Conservation (phyloP, 2,113 vertebrate species). For the Myotis davidii region DNA sequence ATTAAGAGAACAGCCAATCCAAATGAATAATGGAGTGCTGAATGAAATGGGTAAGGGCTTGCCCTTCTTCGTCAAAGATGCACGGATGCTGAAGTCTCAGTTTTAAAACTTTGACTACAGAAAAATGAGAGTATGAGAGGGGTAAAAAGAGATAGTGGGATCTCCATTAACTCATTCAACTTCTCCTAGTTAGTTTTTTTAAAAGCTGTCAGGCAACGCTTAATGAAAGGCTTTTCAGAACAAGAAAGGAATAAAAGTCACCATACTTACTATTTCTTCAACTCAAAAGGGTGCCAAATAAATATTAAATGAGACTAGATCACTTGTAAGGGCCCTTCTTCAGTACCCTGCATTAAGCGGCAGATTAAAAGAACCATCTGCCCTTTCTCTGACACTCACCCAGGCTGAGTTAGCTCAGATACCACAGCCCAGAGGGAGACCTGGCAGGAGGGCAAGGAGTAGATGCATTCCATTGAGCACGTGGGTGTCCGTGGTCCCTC, state of each 20-base stretch:
- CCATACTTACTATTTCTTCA: neutral
- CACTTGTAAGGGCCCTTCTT: neutral
- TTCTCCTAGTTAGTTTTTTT: slow-evolving; percentile 54
- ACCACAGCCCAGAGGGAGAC: neutral
- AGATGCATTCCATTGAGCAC: neutral
- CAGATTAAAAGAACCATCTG: neutral
- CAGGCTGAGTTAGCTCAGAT: neutral
- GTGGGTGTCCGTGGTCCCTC: no score
- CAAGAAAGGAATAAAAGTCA: slow-evolving; percentile 47
- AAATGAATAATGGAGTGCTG: slow-evolving; percentile 20
- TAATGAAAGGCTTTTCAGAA: slow-evolving; percentile 38
- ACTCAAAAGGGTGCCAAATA: neutral
- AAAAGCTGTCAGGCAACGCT: slow-evolving; percentile 8
- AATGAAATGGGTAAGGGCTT: neutral
- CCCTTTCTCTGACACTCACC: neutral
- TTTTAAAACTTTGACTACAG: neutral
- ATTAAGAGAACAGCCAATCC: slow-evolving; percentile 62
- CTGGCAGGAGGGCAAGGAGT: neutral
- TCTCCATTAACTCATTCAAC: slow-evolving; percentile 19
- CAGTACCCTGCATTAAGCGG: neutral
- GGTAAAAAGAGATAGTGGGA: neutral
- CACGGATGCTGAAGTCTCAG: neutral
- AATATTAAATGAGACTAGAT: neutral
- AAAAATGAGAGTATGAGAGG: neutral
- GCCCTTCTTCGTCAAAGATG: neutral